Evolutionary conservation across 2,888 invertebrate genomes (phyloP).

Genomic region (Beris morrisii): DNA sequence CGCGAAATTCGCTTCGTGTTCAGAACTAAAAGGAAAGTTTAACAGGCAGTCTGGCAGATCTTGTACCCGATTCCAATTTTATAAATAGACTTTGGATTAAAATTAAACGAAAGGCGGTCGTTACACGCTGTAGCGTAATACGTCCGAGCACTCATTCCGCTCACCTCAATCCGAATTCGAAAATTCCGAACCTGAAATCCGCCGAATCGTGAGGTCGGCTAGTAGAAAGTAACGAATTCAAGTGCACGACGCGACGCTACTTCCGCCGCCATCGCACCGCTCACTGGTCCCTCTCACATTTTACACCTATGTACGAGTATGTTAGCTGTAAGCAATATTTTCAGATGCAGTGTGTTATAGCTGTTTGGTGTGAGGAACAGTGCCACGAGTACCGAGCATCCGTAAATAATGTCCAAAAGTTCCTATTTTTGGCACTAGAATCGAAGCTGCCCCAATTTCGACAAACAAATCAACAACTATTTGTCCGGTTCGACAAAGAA

Average conservation of each 20-base stretch:
- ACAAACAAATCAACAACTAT: conserved; percentile 19
- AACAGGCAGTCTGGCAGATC: conserved; percentile 7
- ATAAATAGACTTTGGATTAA: conserved; percentile 28
- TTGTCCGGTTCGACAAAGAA: neutral
- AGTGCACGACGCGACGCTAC: too few relatives aligned
- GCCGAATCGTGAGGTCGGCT: too few relatives aligned
- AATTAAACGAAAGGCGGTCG: conserved; percentile 18
- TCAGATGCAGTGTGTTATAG: conserved; percentile 3
- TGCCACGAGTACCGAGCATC: neutral
- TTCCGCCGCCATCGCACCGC: too few relatives aligned
- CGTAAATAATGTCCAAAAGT: neutral
- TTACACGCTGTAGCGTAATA: neutral
- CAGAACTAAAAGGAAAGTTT: conserved; percentile 19
- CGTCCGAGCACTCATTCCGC: conserved; percentile 3
- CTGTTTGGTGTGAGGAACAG: neutral
- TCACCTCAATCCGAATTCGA: conserved; percentile 14
- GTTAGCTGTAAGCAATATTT: neutral
- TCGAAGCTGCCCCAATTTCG: conserved; percentile 20
- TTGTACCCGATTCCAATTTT: conserved; percentile 18
- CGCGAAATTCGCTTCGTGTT: conserved; percentile 12
- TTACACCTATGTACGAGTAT: neutral
- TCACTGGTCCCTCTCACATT: neutral
- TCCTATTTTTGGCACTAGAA: conserved; percentile 21
- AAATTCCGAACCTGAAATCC: conserved; percentile 3
- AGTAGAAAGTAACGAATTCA: too few relatives aligned